These are phyloP conservation scores for Ptilodon capucinus DNA, from an alignment of 2,888 invertebrate species.

Conservation along the genomic window DNA sequence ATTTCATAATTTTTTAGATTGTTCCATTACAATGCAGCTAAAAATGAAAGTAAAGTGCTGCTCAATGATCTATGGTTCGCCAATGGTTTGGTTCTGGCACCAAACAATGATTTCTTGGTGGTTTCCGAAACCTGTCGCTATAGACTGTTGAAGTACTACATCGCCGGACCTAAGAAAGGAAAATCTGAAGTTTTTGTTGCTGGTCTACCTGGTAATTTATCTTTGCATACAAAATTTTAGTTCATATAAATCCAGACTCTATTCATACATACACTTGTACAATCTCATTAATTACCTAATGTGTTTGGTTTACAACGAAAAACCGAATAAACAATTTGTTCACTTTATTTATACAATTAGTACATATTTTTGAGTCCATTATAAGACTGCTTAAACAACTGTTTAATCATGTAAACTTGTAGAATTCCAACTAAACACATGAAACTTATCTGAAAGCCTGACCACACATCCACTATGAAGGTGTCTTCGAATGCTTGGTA, in stretches of 20 bases:
- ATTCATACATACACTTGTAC: no score
- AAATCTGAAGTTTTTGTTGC: constrained; percentile 90
- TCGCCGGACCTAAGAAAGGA: constrained; percentile 92
- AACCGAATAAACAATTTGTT: no score
- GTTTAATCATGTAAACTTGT: constrained; percentile 91
- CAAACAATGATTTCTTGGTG: constrained; percentile 91
- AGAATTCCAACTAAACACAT: constrained; percentile 88
- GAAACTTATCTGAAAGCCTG: constrained; percentile 86
- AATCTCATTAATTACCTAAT: not conserved
- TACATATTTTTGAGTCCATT: constrained; percentile 15
- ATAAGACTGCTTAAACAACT: constrained; percentile 49
- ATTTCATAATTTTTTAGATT: constrained; percentile 85
- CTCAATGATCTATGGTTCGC: constrained; percentile 91
- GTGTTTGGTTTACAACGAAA: not conserved
- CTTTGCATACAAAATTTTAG: not conserved
- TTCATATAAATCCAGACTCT: no score
- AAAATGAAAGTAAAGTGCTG: constrained; percentile 89
- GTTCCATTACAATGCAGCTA: constrained; percentile 90
- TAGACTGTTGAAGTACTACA: constrained; percentile 88
- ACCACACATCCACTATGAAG: constrained; percentile 91
- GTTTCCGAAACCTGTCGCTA: constrained; percentile 87
- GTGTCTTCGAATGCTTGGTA: constrained; percentile 91
- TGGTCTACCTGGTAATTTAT: constrained; percentile 86
- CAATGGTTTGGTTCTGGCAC: constrained; percentile 93
- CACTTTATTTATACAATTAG: constrained; percentile 2